A percentile compares a stretch with the other conserved stretches of the same genome.
phyloP scores from a whole-genome alignment of 2,888 invertebrate genomes.

The Acutogordius australiensis region DNA sequence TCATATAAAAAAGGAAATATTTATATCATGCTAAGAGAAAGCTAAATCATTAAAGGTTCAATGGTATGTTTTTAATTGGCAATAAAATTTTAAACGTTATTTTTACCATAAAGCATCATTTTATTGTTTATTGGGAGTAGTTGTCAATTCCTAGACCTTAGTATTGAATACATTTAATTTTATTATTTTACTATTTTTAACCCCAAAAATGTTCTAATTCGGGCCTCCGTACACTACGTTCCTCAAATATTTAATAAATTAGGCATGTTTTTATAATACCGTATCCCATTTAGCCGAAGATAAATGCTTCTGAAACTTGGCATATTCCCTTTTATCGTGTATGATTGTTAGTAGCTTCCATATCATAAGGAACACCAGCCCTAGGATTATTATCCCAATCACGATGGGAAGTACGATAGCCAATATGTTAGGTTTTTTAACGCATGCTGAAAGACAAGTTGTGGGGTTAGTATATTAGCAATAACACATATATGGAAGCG shows the following conservation, averaged over 20 bases:
- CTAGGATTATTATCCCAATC: conserved; percentile 74
- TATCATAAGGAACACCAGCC: conserved; percentile 56
- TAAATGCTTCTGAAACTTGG: conserved; percentile 82
- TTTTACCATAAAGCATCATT: too few species aligned
- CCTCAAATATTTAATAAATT: not conserved
- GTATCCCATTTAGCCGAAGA: conserved; percentile 95
- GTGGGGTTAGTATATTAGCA: too few species aligned
- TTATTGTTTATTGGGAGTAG: conserved; percentile 12
- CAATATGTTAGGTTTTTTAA: conserved; percentile 22
- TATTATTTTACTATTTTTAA: too few species aligned
- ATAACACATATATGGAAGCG: too few species aligned
- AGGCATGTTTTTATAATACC: conserved; percentile 29
- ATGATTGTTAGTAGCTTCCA: conserved; percentile 93
- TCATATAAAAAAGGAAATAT: too few species aligned
- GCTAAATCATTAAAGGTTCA: too few species aligned
- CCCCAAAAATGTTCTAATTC: too few species aligned
- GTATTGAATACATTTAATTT: not conserved
- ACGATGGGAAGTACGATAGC: conserved; percentile 76
- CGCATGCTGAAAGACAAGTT: too few species aligned
- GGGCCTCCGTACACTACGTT: not conserved
- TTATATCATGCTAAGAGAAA: too few species aligned
- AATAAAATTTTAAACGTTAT: too few species aligned
- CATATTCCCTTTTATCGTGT: conserved; percentile 80
- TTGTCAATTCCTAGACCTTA: not conserved
- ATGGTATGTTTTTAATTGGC: too few species aligned